Conservation (phyloP, 2,113 vertebrate species). For the Zosterops borbonicus region DNA sequence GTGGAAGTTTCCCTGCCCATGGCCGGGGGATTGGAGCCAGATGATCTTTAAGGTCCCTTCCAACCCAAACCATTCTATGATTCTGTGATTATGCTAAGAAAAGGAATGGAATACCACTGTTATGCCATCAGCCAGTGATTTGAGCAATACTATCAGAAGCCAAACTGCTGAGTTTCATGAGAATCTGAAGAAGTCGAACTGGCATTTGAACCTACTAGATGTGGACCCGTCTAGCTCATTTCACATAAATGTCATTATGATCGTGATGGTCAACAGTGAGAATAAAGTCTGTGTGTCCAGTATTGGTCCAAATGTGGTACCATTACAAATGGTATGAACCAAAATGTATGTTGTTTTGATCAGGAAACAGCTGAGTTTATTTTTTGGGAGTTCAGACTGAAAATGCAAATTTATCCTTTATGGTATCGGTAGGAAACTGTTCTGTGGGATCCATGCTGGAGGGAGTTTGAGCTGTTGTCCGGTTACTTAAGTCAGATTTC, state of each 20-base stretch:
- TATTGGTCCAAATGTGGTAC: neutral
- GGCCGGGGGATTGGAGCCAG: neutral
- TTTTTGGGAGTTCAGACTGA: neutral
- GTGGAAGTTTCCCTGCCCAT: neutral
- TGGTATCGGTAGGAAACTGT: neutral
- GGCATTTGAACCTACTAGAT: neutral
- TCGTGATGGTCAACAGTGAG: neutral
- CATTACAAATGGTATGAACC: neutral
- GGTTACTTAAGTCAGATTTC: neutral
- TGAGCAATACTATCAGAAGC: neutral
- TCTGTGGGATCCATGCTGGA: neutral
- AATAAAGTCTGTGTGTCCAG: neutral
- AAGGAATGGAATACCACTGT: neutral
- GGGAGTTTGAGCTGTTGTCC: neutral
- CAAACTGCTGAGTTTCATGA: neutral
- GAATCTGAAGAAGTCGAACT: neutral
- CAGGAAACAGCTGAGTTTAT: neutral
- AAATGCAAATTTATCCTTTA: neutral
- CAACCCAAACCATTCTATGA: neutral
- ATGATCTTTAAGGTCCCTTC: neutral
- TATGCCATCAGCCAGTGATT: neutral
- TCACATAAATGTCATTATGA: neutral
- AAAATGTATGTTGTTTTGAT: neutral
- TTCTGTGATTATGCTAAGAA: neutral
- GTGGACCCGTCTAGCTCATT: neutral